These are phyloP conservation scores for Rambutsinella grinnellia DNA, from an alignment of 2,888 invertebrate species.

Conservation along the genomic window DNA sequence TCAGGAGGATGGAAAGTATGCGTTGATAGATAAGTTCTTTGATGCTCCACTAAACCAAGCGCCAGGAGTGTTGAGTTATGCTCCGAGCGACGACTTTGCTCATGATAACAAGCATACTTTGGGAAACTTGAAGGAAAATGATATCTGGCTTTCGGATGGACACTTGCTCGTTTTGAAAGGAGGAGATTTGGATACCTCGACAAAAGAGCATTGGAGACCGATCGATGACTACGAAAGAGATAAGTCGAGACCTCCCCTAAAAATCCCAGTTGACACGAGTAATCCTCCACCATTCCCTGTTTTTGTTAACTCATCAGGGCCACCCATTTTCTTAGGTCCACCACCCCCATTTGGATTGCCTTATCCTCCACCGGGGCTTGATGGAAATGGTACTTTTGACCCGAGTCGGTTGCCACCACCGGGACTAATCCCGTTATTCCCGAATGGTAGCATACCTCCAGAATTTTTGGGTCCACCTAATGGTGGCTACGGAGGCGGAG, in stretches of 20 bases:
- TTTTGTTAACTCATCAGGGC: conserved; percentile 87
- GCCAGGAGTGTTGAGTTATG: conserved; percentile 87
- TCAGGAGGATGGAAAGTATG: conserved; percentile 85
- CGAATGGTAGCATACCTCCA: conserved; percentile 64
- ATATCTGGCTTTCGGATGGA: conserved; percentile 92
- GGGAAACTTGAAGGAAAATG: conserved; percentile 86
- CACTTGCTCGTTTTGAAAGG: conserved; percentile 87
- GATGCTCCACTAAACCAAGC: conserved; percentile 75
- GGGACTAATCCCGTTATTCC: conserved; percentile 63
- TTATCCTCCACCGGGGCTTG: conserved; percentile 71
- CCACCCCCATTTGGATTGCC: conserved; percentile 76
- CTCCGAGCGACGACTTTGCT: conserved; percentile 83
- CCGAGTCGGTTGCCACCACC: conserved; percentile 64
- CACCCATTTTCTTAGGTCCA: conserved; percentile 86
- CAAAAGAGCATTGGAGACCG: conserved; percentile 78
- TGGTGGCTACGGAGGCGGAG: conserved; percentile 38
- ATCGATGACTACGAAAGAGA: conserved; percentile 89
- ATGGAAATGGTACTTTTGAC: conserved; percentile 63
- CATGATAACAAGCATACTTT: conserved; percentile 84
- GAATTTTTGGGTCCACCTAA: conserved; percentile 56
- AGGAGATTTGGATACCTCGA: conserved; percentile 72
- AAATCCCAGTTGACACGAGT: conserved; percentile 81
- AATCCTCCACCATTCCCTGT: conserved; percentile 95
- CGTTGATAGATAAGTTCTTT: conserved; percentile 86
- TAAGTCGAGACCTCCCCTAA: conserved; percentile 79